Evolutionary conservation across 2,113 vertebrate species (phyloP), one percentile per base, ranked within the genome.

Genomic region (Ifrita kowaldi): DNA sequence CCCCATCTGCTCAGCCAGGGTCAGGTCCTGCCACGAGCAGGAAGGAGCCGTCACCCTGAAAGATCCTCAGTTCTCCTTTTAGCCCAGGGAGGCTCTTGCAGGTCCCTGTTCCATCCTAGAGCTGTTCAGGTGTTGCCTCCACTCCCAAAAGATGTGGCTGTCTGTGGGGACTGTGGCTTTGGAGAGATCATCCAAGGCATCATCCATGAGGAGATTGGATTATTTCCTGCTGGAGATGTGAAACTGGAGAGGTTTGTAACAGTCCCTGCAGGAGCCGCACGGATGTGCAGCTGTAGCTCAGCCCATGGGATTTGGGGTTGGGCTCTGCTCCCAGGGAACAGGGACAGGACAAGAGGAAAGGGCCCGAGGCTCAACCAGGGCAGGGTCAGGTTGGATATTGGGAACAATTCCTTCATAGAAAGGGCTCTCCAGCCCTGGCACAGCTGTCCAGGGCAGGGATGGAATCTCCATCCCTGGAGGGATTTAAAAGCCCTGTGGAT

Each of bases 291-390:
- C 33, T 32, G 9, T 2, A 15, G 53, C 55, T 50, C 35, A 39
- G 46, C 27, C 65, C 22, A 0, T 3, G 27, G 47, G 6, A 0
- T 19, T 17, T 27, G 28, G 56, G 26, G 33, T 9, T 2, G 9
- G 49, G n/a, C 57, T 63, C 13, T 63, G 28, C 41, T 55, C 7
- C 56, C 39, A 21, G 37, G 18, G 46, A 32, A 62, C 56, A 62
- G 67, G 21, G 37, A 52, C 37, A 62, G 67, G 37, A 62, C 7
- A 9, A 24, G 37, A 13, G 67, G 33, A 6, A 84, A 63, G 3
- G 27, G 62, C 35, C 35, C 60, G 12, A 60, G 19, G 46, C 6
- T 50, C 3, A 1, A 9, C 37, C 21, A 52, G 56, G 47, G 4
- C 33, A 62, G 39, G 47, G 0, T 32, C 18, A 53, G 33, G 19